Evolutionary conservation across 1,140 invertebrate genomes (phyloP).

Genomic region (Ylistrum balloti): DNA sequence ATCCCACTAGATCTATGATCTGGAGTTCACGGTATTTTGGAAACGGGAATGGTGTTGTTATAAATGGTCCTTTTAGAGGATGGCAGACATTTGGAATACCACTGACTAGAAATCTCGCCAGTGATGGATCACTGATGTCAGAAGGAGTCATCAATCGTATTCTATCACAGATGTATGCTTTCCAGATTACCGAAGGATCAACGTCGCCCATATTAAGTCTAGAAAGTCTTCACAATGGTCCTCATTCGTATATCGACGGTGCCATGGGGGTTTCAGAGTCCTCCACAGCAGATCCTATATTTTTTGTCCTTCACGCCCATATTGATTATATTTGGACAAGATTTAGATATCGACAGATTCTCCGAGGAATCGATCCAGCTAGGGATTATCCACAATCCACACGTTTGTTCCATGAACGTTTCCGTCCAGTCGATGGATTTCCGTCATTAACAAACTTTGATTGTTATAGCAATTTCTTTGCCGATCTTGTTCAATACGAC

Average conservation of each 20-base stretch:
- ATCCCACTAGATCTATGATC: constrained; percentile 43
- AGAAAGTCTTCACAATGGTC: constrained; percentile 49
- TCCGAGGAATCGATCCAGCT: constrained; percentile 49
- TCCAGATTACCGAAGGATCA: neutral
- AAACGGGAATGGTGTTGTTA: constrained; percentile 41
- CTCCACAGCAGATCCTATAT: constrained; percentile 59
- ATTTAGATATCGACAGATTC: constrained; percentile 64
- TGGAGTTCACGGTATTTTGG: constrained; percentile 46
- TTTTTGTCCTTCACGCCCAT: constrained; percentile 59
- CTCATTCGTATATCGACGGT: constrained; percentile 53
- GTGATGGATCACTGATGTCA: neutral
- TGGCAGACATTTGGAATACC: neutral
- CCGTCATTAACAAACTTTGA: neutral
- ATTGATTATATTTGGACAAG: constrained; percentile 65
- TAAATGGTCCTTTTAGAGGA: constrained; percentile 41
- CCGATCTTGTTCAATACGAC: neutral
- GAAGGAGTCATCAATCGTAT: neutral
- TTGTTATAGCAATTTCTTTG: constrained; percentile 8
- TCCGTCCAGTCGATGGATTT: neutral
- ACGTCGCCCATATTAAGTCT: constrained; percentile 14
- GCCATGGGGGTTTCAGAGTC: constrained; percentile 44
- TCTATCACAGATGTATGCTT: neutral
- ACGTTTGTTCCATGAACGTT: neutral
- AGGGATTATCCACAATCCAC: constrained; percentile 51
- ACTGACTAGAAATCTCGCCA: neutral